A percentile compares a stretch with the other conserved stretches of the same genome.
These are phyloP conservation scores for Acrocephalus arundinaceus DNA, from an alignment of 2,113 vertebrate genomes.

Conservation along the genomic window DNA sequence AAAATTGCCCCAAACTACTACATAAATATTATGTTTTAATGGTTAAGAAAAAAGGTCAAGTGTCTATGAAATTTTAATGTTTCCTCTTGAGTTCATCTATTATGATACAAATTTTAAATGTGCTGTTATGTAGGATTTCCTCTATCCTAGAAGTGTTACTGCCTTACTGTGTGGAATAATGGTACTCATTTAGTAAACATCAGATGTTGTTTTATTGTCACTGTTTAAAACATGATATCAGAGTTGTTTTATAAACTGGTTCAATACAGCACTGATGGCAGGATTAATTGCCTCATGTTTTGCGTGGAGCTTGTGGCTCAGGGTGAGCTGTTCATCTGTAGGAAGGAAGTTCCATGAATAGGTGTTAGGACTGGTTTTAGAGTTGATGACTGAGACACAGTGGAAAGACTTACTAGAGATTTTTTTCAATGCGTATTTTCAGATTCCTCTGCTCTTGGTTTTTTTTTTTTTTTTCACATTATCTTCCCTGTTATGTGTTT, in stretches of 20 bases:
- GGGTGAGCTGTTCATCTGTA: neutral
- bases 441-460: neutral
- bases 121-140: neutral
- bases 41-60: neutral
- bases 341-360: neutral
- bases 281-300: neutral
- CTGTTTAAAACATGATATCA: neutral
- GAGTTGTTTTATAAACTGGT: neutral
- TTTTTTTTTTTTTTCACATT: neutral
- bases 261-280: neutral
- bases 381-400: neutral
- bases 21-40: neutral
- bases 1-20: neutral
- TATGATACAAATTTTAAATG: neutral
- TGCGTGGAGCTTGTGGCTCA: neutral
- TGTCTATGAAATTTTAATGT: neutral
- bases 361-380: neutral
- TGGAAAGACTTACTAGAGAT: neutral
- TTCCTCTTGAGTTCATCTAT: neutral
- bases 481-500: neutral
- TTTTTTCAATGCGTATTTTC: neutral
- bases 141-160: neutral
- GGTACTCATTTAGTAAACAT: neutral
- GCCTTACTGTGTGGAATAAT: neutral
- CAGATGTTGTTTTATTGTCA: neutral